These are phyloP conservation scores for Odontomachus brunneus DNA, from an alignment of 1,140 invertebrate species.

Conservation along the genomic window DNA sequence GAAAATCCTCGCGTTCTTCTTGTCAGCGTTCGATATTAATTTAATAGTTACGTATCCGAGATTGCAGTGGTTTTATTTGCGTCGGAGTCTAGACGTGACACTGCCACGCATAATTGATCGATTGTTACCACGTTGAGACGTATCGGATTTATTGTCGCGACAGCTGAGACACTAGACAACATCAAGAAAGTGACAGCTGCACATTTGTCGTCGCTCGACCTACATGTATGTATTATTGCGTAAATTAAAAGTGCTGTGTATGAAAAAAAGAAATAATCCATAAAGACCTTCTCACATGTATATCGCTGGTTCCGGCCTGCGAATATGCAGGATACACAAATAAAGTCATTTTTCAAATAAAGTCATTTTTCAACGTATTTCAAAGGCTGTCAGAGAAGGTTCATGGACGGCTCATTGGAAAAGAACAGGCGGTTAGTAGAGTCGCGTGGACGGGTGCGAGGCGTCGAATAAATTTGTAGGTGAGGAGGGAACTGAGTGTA, in stretches of 20 bases:
- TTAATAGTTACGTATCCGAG: too few species aligned
- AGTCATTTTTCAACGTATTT: background rate
- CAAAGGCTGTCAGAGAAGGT: background rate
- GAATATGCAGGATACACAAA: too few species aligned
- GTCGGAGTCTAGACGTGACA: background rate
- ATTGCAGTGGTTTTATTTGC: background rate
- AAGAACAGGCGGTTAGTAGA: background rate
- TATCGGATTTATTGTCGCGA: background rate
- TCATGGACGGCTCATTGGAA: background rate
- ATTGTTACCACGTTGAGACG: background rate
- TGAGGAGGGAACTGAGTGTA: constrained; percentile 39
- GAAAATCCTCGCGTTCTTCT: background rate
- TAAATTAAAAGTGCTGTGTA: too few species aligned
- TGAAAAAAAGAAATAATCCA: too few species aligned
- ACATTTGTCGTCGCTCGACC: background rate
- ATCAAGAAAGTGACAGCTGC: background rate
- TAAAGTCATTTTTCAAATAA: too few species aligned
- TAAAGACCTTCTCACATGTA: too few species aligned
- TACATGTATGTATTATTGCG: too few species aligned
- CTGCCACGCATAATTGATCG: constrained; percentile 1
- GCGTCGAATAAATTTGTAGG: constrained; percentile 59
- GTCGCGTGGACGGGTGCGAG: constrained; percentile 15
- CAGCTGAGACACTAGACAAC: too few species aligned
- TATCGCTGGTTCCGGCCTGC: too few species aligned
- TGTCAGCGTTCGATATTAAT: background rate